phyloP scores from a whole-genome alignment of 2,113 vertebrate genomes.

The Etheostoma spectabile region DNA sequence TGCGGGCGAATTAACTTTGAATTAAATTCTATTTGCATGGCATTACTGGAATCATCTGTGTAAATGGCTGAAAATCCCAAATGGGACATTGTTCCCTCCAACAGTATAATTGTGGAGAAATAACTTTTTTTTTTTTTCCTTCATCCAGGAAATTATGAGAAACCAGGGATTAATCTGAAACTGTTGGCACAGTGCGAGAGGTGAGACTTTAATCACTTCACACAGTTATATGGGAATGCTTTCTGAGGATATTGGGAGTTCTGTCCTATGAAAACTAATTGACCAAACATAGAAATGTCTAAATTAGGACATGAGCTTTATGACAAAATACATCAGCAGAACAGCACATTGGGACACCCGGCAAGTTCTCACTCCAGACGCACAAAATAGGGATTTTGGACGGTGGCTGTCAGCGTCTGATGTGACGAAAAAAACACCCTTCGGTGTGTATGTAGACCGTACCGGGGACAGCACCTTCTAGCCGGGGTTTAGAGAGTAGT shows the following conservation, averaged over 20 bases:
- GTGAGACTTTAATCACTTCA: slow-evolving; percentile 56
- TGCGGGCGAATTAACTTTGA: slow-evolving; percentile 86
- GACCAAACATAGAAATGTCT: not conserved
- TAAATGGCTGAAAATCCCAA: slow-evolving; percentile 85
- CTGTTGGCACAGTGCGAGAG: slow-evolving; percentile 49
- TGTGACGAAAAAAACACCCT: too few relatives aligned
- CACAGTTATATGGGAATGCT: not conserved
- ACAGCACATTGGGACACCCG: not conserved
- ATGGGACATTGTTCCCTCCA: slow-evolving; percentile 78
- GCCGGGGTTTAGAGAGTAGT: too few relatives aligned
- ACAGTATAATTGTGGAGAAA: slow-evolving; percentile 73
- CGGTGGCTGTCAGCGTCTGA: too few relatives aligned
- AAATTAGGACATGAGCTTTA: not conserved
- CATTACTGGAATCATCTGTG: slow-evolving; percentile 85
- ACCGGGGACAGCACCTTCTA: too few relatives aligned
- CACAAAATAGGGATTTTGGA: too few relatives aligned
- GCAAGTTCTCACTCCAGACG: too few relatives aligned
- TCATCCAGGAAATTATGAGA: slow-evolving; percentile 69
- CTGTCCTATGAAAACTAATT: not conserved
- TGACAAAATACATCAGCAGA: not conserved
- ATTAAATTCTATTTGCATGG: slow-evolving; percentile 87
- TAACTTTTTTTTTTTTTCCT: slow-evolving; percentile 64
- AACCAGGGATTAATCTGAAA: slow-evolving; percentile 67
- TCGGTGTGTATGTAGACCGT: too few relatives aligned
- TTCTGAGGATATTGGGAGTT: slow-evolving; percentile 1